These are phyloP conservation scores for Pollimyrus isidori DNA, from an alignment of 2,113 vertebrate genomes.

Conservation along the genomic window DNA sequence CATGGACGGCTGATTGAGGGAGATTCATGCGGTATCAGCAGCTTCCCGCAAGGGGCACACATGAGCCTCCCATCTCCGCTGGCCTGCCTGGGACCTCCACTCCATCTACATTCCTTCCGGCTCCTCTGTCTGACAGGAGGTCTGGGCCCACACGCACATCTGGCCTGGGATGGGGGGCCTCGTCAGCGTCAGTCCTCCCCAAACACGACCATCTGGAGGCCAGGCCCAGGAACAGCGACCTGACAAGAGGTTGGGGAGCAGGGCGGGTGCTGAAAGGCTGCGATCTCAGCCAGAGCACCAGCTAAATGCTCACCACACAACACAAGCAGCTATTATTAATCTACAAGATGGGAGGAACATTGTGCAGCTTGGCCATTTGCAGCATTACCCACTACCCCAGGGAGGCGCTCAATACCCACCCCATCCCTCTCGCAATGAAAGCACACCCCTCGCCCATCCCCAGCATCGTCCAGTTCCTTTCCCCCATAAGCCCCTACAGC, in stretches of 20 bases:
- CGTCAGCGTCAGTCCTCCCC: background rate
- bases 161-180: background rate
- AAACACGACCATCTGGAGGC: background rate
- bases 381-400: background rate
- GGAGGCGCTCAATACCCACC: too few relatives aligned
- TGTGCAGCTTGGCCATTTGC: background rate
- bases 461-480: background rate
- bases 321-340: background rate
- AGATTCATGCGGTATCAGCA: background rate
- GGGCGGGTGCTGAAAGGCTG: background rate
- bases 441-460: background rate
- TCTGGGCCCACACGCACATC: background rate
- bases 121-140: background rate
- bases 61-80: background rate
- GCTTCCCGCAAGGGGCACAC: background rate
- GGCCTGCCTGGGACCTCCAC: background rate
- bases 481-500: background rate
- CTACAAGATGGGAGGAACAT: background rate
- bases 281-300: background rate
- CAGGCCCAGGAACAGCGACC: background rate
- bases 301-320: background rate
- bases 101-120: background rate
- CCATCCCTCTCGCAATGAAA: background rate
- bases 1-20: background rate
- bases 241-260: background rate